phyloP scores from a whole-genome alignment of 2,113 vertebrate species.

The Prolemur simus region DNA sequence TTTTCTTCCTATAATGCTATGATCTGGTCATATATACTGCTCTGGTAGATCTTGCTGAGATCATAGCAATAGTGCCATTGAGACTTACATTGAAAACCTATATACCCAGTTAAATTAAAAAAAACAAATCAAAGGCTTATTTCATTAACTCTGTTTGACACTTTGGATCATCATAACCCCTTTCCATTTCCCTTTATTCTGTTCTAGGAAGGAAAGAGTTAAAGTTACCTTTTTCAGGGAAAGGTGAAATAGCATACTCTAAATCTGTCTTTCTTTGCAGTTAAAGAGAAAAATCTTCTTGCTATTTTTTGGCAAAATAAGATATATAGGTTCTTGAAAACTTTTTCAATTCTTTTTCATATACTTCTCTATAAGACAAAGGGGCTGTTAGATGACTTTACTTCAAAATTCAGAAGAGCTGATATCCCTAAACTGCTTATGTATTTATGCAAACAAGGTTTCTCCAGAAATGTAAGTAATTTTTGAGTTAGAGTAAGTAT shows the following conservation, averaged over 20 bases:
- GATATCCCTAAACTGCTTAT: background rate
- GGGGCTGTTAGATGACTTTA: background rate
- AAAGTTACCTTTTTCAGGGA: background rate
- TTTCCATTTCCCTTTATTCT: background rate
- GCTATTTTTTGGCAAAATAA: background rate
- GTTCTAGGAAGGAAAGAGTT: background rate
- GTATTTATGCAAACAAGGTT: background rate
- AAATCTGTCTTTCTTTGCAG: background rate
- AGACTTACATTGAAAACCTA: background rate
- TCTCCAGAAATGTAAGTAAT: background rate
- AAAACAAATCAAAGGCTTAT: background rate
- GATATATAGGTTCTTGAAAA: background rate
- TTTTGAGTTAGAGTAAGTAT: background rate
- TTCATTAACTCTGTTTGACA: background rate
- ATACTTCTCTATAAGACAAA: background rate
- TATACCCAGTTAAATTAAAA: background rate
- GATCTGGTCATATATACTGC: background rate
- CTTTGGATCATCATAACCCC: fast-evolving
- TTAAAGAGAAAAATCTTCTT: background rate
- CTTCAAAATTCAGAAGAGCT: background rate
- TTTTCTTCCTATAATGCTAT: background rate
- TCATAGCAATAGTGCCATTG: background rate
- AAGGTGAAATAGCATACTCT: background rate
- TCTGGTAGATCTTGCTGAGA: background rate
- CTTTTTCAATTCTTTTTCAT: background rate